Evolutionary conservation across 2,888 invertebrate species (phyloP), one percentile per base, ranked within the genome.

Genomic region (Lordiphosa andalusiaca): DNA sequence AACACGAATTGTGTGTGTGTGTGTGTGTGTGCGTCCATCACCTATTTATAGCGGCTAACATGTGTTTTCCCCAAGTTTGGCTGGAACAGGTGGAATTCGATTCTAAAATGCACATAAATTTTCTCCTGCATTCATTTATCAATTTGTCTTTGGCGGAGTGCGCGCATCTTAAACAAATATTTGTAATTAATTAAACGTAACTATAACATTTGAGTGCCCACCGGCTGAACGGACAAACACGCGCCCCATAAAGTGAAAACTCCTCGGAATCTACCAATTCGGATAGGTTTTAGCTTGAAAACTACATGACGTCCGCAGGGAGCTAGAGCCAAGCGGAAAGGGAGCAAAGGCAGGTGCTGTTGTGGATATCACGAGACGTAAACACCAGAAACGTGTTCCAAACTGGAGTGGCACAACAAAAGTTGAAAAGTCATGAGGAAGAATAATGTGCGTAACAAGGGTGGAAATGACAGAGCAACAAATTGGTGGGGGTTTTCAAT

Each of bases 141-240:
- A 83, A 85, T 83, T 80, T 80, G 77, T 78, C 74, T 60, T 39
- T 64, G 50, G 54, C 42, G 13, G 52, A 56, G 59, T 37, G 61
- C 33, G 47, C 58, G 51, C 55, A 49, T 44, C 63, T 61, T 71
- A 69, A 83, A 84, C 70, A 83, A 81, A 82, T 85, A 77, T 81
- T 81, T 67, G 73, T 77, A 81, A 81, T 77, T 77, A 81, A 81
- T 77, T 76, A 63, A 71, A 62, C 36, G 56, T 59, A 56, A 70
- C 77, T 60, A 76, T 73, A 73, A 65, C 58, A 56, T 55, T 67
- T 70, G 63, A 67, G 57, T 71, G 53, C 60, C 69, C 51, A 60
- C 58, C 41, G 68, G 68, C 64, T 55, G 57, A 38, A 25, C 50
- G 21, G 36, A 52, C 23, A 40, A 63, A 63, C 62, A 46, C 64